A percentile compares a stretch with the other conserved stretches of the same genome.
Conservation (phyloP, 2,113 vertebrate species). For the Acanthisitta chloris region DNA sequence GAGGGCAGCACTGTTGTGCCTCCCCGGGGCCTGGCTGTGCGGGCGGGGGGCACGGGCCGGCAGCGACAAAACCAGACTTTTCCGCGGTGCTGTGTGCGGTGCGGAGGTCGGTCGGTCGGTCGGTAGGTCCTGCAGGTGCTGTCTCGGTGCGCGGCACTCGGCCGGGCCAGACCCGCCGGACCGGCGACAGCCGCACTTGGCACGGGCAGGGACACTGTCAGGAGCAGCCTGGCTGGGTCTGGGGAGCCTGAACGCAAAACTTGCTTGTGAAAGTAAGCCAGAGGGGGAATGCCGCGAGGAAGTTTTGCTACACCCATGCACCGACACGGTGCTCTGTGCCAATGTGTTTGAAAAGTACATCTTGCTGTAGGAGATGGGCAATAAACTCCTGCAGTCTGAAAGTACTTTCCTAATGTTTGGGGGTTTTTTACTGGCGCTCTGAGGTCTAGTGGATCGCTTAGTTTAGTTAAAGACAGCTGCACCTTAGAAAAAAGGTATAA, state of each 20-base stretch:
- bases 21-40: neutral
- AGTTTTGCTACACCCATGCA: neutral
- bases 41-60: neutral
- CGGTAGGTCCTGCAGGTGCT: neutral
- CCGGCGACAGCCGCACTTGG: fast-evolving
- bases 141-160: neutral
- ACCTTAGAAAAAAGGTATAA: neutral
- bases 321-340: neutral
- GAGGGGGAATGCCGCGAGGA: neutral
- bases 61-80: neutral
- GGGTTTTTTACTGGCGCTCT: fast-evolving
- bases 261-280: neutral
- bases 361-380: neutral
- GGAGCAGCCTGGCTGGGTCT: neutral
- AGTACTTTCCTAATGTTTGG: neutral
- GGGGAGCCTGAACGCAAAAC: fast-evolving
- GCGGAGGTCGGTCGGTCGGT: neutral
- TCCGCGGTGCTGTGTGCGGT: fast-evolving
- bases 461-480: neutral
- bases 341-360: fast-evolving
- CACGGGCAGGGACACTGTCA: too few relatives aligned
- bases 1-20: neutral
- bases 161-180: neutral
- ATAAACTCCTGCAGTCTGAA: neutral
- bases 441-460: neutral